A percentile compares a stretch with the other conserved stretches of the same genome.
phyloP scores from a whole-genome alignment of 64 coral and sea anemone genomes.

The Pocillopora verrucosa region DNA sequence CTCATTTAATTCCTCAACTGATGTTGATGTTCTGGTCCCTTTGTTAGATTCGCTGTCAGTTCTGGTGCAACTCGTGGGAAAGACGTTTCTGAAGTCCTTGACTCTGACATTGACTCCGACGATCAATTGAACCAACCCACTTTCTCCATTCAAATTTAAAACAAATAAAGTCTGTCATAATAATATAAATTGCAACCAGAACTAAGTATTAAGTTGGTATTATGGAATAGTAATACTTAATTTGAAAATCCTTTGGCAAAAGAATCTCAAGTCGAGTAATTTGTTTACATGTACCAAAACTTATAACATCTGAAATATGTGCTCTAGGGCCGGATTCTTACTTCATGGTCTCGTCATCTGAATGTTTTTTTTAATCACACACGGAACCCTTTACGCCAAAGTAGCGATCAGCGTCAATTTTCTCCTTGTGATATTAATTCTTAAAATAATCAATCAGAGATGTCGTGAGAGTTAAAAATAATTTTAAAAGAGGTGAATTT shows the following conservation, averaged over 20 bases:
- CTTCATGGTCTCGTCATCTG: too few relatives aligned
- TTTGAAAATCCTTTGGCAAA: conserved; percentile 1
- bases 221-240: conserved; percentile 17
- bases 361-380: too few relatives aligned
- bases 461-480: too few relatives aligned
- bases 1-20: too few relatives aligned
- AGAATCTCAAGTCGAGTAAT: conserved; percentile 16
- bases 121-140: conserved; percentile 18
- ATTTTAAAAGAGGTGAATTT: too few relatives aligned
- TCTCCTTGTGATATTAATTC: too few relatives aligned
- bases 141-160: conserved; percentile 3
- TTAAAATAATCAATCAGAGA: too few relatives aligned
- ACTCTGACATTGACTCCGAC: conserved; percentile 8
- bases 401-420: too few relatives aligned
- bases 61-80: not conserved
- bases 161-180: conserved; percentile 3
- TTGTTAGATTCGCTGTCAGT: not conserved
- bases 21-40: conserved; percentile 3
- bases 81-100: not conserved
- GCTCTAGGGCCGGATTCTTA: too few relatives aligned
- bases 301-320: too few relatives aligned
- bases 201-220: conserved; percentile 9
- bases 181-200: conserved; percentile 7
- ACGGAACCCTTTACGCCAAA: too few relatives aligned
- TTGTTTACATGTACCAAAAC: conserved; percentile 26